Evolutionary conservation across 2,113 vertebrate species (phyloP).

Genomic region (Hoplias malabaricus): DNA sequence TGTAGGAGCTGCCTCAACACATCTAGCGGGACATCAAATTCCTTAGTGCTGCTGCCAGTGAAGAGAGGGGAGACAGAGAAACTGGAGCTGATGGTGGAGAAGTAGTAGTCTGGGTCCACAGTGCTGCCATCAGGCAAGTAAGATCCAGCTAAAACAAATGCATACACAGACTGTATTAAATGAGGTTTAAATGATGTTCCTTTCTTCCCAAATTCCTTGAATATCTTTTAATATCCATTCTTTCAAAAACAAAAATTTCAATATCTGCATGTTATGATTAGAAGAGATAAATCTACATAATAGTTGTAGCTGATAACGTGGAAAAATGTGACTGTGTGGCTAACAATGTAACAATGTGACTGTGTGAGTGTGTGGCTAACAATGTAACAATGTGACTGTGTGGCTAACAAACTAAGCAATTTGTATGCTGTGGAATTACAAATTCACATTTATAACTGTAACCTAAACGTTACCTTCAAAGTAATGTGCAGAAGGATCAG

Average conservation of each 20-base stretch:
- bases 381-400: too few relatives aligned
- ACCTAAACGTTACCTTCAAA: conserved; percentile 89
- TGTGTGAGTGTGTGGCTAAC: too few relatives aligned
- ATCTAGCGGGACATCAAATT: conserved; percentile 87
- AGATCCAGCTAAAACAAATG: conserved; percentile 72
- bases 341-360: too few relatives aligned
- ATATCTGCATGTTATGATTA: too few relatives aligned
- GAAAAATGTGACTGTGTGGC: too few relatives aligned
- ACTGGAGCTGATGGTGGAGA: conserved; percentile 93
- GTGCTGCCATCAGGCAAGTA: conserved; percentile 89
- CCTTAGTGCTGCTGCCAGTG: conserved; percentile 84
- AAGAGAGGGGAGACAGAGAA: conserved; percentile 95
- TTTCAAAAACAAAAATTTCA: too few relatives aligned
- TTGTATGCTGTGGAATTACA: not conserved
- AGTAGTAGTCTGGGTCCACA: conserved; percentile 91
- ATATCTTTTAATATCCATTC: too few relatives aligned
- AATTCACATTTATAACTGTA: not conserved
- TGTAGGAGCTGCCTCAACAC: conserved; percentile 86
- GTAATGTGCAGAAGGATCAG: conserved; percentile 84
- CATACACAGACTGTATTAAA: not conserved
- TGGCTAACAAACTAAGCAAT: too few relatives aligned
- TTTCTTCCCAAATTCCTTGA: too few relatives aligned
- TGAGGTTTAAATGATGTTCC: too few relatives aligned
- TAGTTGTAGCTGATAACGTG: too few relatives aligned
- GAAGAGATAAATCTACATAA: too few relatives aligned